Percentiles rank a stretch among this genome's conserved stretches.
These are phyloP conservation scores for Sarcophaga peregrina DNA, from an alignment of 1,140 invertebrate species.

Conservation along the genomic window DNA sequence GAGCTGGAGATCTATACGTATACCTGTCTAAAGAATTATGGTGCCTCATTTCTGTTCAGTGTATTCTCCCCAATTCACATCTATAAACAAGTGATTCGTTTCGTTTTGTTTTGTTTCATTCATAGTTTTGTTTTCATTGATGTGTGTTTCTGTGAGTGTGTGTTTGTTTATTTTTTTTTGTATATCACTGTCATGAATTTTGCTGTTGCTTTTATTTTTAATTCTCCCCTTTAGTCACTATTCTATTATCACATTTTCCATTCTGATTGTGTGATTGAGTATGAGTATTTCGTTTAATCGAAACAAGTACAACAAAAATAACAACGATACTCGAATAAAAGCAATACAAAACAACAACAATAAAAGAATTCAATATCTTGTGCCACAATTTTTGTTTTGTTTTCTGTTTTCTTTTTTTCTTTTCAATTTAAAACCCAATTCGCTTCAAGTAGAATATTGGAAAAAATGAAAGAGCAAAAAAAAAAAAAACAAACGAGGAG, in stretches of 20 bases:
- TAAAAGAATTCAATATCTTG: not conserved
- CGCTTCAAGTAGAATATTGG: not conserved
- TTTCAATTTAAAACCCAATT: not conserved
- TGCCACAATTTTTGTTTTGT: not conserved
- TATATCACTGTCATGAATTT: slow-evolving; percentile 24
- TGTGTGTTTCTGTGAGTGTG: not conserved
- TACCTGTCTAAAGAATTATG: not conserved
- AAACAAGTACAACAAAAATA: too few relatives aligned
- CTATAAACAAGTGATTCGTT: too few relatives aligned
- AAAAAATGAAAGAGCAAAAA: too few relatives aligned
- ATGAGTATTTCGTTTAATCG: not conserved
- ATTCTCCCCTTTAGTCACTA: not conserved
- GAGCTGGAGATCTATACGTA: not conserved
- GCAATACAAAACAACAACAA: not conserved
- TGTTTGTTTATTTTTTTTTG: not conserved
- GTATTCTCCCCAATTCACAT: too few relatives aligned
- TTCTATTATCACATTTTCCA: too few relatives aligned
- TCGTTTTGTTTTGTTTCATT: too few relatives aligned
- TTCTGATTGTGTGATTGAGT: not conserved
- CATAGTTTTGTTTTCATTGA: not conserved
- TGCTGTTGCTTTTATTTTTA: not conserved
- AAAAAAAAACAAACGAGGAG: too few relatives aligned
- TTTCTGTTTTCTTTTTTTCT: not conserved
- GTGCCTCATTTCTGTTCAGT: too few relatives aligned
- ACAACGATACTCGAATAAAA: too few relatives aligned